phyloP scores from a whole-genome alignment of 2,888 invertebrate species.

The Agrenia bidenticulata region DNA sequence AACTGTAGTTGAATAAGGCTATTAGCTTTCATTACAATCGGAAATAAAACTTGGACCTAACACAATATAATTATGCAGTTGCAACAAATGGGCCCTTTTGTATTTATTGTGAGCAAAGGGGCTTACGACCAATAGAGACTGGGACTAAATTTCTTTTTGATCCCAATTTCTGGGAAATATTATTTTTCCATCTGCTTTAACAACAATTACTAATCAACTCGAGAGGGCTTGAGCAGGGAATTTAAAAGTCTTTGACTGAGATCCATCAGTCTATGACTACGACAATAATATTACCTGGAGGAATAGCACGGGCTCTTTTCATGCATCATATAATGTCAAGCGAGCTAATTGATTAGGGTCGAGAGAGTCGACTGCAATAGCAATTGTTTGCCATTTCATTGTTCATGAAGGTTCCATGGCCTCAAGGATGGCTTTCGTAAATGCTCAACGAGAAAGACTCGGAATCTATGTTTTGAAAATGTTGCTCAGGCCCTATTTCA shows the following conservation, averaged over 20 bases:
- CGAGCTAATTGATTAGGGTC: slow-evolving; percentile 18
- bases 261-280: too few species aligned
- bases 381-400: not conserved
- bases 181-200: not conserved
- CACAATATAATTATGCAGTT: too few species aligned
- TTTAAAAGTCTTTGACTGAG: not conserved
- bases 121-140: too few species aligned
- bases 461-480: not conserved
- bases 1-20: too few species aligned
- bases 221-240: slow-evolving; percentile 4
- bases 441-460: not conserved
- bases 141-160: too few species aligned
- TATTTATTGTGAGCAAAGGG: too few species aligned
- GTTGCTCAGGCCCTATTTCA: slow-evolving; percentile 9
- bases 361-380: not conserved
- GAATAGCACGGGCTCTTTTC: not conserved
- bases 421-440: not conserved
- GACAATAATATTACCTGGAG: too few species aligned
- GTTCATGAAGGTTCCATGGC: not conserved
- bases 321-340: not conserved
- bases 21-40: too few species aligned
- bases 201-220: not conserved
- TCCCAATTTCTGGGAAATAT: too few species aligned
- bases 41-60: too few species aligned
- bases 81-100: too few species aligned